phyloP scores from a whole-genome alignment of 2,888 invertebrate species.

The Spatulosminthurus flaviceps region DNA sequence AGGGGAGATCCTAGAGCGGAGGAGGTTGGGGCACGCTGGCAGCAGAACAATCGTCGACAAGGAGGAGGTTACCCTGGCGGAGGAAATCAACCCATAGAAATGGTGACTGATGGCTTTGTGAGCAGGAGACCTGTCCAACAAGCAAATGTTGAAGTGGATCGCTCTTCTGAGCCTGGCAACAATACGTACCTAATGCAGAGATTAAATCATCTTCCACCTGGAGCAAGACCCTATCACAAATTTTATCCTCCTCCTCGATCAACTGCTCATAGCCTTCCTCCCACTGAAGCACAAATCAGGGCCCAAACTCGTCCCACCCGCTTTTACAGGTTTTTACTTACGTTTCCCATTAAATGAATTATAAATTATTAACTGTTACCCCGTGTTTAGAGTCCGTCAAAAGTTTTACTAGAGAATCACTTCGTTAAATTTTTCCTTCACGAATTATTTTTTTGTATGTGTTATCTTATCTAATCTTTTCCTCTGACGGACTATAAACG shows the following conservation, averaged over 20 bases:
- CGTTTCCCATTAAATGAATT: no score
- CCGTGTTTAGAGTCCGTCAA: no score
- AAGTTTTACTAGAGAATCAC: no score
- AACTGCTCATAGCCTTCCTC: slow-evolving; percentile 40
- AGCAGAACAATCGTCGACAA: slow-evolving; percentile 29
- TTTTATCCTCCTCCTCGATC: slow-evolving; percentile 36
- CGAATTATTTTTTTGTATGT: no score
- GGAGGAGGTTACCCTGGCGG: slow-evolving; percentile 23
- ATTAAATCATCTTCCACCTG: slow-evolving; percentile 46
- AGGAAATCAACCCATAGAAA: not conserved
- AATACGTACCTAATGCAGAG: slow-evolving; percentile 47
- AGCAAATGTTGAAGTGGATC: slow-evolving; percentile 29
- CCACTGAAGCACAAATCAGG: slow-evolving; percentile 41
- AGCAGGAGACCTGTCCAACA: slow-evolving; percentile 34
- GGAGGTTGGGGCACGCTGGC: slow-evolving; percentile 60
- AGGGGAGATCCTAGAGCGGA: slow-evolving; percentile 52
- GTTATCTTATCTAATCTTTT: no score
- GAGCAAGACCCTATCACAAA: slow-evolving; percentile 40
- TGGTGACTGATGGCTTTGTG: slow-evolving; percentile 42
- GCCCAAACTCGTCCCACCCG: slow-evolving; percentile 42
- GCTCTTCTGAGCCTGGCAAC: slow-evolving; percentile 44
- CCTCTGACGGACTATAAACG: no score
- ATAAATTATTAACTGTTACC: no score
- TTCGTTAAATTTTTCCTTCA: no score
- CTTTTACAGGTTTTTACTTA: slow-evolving; percentile 33